Evolutionary conservation across 1,140 invertebrate species (phyloP), one percentile per base, ranked within the genome.

Genomic region (Pseudomyrmex concolor): DNA sequence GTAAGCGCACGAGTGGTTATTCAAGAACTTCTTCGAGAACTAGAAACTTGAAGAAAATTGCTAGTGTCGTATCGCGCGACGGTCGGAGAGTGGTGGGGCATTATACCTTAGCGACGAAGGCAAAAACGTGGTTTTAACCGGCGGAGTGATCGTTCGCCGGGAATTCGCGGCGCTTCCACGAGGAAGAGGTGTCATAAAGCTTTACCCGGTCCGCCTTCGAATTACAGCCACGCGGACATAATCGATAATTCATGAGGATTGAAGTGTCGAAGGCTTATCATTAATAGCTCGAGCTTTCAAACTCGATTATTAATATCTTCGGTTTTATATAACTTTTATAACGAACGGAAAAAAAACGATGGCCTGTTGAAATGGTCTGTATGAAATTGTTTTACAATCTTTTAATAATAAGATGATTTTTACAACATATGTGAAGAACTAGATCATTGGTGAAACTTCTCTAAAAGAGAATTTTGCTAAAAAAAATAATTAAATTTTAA

Each of bases 101-200:
- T 34, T 34, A 34, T 34, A 34, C 34, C 34, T 17, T 17, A 71
- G 22, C 76, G 76, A 34, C 54, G 43, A 17, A 80, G 43, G 64
- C 55, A 80, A 71, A 80, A 80, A 80, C 54, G 25, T 25, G 67
- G 43, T 80, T 80, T 71, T 80, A 80, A 45, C 54, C 43, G 34
- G 12, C 43, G 19, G n/a, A n/a, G 55, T 48, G 54, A 51, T 19
- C 63, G 76, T 70, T 19, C 76, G 43, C 9, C 13, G 13, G 66
- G 76, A 66, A 80, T 80, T 80, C 76, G 12, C 22, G 76, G 64
- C 19, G 22, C 54, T 80, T 80, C 43, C 43, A 71, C 67, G 76
- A 80, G 57, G 54, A 80, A 80, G 66, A 71, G 60, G 76, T 80
- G 76, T 80, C 54, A 80, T 80, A 80, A 80, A 80, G 76, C 64